These are phyloP conservation scores for Pseudomyrmex dendroicus DNA, from an alignment of 1,140 invertebrate species.

Conservation along the genomic window DNA sequence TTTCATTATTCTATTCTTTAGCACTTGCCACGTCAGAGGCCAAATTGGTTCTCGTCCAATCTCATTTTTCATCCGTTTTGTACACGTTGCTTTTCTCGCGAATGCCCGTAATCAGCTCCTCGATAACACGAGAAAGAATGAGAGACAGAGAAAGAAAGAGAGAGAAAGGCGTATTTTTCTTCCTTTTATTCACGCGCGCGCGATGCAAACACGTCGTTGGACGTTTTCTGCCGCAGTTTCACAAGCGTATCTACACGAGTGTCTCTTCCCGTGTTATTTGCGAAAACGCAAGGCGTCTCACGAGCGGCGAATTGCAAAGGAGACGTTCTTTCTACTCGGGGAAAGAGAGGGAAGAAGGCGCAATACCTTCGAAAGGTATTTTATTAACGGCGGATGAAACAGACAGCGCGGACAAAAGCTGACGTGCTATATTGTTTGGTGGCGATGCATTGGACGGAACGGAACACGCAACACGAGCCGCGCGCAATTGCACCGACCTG, in stretches of 20 bases:
- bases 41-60: constrained; percentile 34
- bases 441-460: constrained; percentile 44
- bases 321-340: constrained; percentile 15
- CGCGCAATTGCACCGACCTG: constrained; percentile 55
- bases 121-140: too few species aligned
- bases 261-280: constrained; percentile 11
- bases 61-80: neutral
- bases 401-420: constrained; percentile 52
- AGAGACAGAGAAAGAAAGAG: too few species aligned
- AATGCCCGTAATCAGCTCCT: constrained; percentile 12
- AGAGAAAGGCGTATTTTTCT: neutral
- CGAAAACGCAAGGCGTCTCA: neutral
- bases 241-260: neutral
- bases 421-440: constrained; percentile 56
- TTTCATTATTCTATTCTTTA: constrained; percentile 34
- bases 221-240: neutral
- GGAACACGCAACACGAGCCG: constrained; percentile 52
- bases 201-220: constrained; percentile 2
- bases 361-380: constrained; percentile 52
- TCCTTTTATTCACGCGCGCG: constrained; percentile 2
- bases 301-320: neutral
- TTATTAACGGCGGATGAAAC: constrained; percentile 62
- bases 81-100: neutral
- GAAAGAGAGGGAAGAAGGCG: too few species aligned
- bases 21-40: neutral